Conservation (phyloP, 2,797 vertebrate genomes). For the Geotrypetes seraphini region DNA sequence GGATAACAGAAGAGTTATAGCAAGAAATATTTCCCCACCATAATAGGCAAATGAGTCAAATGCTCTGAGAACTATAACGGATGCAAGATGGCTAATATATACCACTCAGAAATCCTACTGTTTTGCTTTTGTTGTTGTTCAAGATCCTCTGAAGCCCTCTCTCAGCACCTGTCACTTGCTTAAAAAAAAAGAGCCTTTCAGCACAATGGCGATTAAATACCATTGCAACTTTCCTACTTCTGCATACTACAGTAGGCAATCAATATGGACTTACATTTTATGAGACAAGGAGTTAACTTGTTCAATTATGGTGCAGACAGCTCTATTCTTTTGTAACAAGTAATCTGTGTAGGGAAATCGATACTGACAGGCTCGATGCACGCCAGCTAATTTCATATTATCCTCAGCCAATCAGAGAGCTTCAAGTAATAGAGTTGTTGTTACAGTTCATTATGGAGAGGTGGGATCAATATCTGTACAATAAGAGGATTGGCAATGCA, state of each 20-base stretch:
- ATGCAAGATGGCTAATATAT: too few relatives aligned
- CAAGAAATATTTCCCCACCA: too few relatives aligned
- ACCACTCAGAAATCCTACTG: too few relatives aligned
- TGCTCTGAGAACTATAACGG: accelerated
- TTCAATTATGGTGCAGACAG: slow-evolving; percentile 97
- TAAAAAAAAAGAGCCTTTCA: slow-evolving; percentile 31
- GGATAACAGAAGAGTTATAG: too few relatives aligned
- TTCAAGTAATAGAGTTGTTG: slow-evolving; percentile 87
- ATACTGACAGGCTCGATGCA: slow-evolving; percentile 92
- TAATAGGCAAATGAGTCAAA: too few relatives aligned
- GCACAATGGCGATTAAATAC: slow-evolving; percentile 53
- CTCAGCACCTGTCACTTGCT: slow-evolving; percentile 41
- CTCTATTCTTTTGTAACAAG: slow-evolving; percentile 99
- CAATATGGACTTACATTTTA: slow-evolving; percentile 95
- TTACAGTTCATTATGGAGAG: slow-evolving; percentile 87
- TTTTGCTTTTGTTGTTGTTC: slow-evolving; percentile 29
- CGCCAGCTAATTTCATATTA: slow-evolving; percentile 97
- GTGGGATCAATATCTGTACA: slow-evolving; percentile 77
- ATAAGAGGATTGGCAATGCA: slow-evolving; percentile 50
- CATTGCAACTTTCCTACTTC: slow-evolving; percentile 60
- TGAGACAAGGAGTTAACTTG: slow-evolving; percentile 99
- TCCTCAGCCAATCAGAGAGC: slow-evolving; percentile 80
- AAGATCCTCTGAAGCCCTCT: slow-evolving; percentile 31
- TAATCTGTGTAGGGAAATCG: slow-evolving; percentile 97
- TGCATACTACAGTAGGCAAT: slow-evolving; percentile 72